phyloP scores from a whole-genome alignment of 2,797 vertebrate species.

The Oceanodroma leucorhoa region DNA sequence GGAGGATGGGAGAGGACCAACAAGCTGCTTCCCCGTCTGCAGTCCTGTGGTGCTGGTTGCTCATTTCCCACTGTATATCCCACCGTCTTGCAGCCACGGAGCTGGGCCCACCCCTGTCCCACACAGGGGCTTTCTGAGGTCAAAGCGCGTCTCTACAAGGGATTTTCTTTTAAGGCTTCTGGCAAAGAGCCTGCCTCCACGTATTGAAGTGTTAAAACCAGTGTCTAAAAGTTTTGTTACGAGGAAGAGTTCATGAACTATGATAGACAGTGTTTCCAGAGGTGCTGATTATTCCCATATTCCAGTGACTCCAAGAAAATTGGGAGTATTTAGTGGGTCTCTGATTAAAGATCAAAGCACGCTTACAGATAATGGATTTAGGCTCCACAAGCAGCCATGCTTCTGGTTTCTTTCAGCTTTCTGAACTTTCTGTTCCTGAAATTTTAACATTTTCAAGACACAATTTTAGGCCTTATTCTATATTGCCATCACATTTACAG shows the following conservation, averaged over 20 bases:
- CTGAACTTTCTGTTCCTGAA: neutral
- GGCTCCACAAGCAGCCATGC: neutral
- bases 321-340: neutral
- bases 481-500: neutral
- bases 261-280: neutral
- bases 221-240: neutral
- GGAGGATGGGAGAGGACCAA: neutral
- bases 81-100: neutral
- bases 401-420: neutral
- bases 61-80: accelerated
- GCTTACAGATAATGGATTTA: neutral
- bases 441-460: neutral
- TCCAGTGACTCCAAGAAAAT: neutral
- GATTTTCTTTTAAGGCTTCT: neutral
- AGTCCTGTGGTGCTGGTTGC: neutral
- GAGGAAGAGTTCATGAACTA: neutral
- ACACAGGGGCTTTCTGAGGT: accelerated
- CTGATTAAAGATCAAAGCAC: neutral
- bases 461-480: neutral
- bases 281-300: neutral
- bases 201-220: neutral
- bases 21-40: neutral
- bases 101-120: neutral
- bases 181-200: neutral
- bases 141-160: neutral